A percentile compares a stretch with the other conserved stretches of the same genome.
These are phyloP conservation scores for Psittacula derbiana DNA, from an alignment of 2,797 vertebrate species.

Conservation along the genomic window DNA sequence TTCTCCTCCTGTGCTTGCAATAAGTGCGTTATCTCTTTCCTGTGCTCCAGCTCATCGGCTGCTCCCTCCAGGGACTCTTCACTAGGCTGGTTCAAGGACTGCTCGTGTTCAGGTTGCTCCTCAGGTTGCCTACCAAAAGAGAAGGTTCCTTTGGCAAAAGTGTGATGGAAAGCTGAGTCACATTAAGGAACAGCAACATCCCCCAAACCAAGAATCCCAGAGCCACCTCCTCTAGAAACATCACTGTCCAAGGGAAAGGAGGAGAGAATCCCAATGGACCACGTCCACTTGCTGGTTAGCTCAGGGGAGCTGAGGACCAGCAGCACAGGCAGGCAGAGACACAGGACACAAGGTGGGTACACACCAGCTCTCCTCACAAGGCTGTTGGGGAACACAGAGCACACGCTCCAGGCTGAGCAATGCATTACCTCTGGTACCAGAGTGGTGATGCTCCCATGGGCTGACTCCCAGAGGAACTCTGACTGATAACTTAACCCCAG, in stretches of 20 bases:
- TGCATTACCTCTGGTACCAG: background rate
- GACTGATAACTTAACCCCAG: background rate
- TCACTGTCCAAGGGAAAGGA: background rate
- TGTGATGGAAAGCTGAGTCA: background rate
- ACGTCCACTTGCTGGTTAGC: background rate
- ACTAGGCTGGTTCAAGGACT: background rate
- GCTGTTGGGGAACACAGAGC: background rate
- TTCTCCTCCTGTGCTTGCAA: constrained; percentile 25
- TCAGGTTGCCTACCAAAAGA: constrained; percentile 31
- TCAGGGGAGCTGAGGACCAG: background rate
- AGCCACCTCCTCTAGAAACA: background rate
- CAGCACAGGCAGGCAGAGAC: accelerated
- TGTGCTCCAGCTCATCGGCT: background rate
- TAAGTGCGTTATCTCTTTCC: constrained; percentile 11
- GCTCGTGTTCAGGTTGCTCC: background rate
- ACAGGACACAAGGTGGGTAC: too few species aligned
- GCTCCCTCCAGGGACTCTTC: background rate
- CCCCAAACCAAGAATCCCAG: background rate
- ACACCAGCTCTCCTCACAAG: too few species aligned
- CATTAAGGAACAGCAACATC: background rate
- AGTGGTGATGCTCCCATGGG: background rate
- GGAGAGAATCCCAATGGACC: background rate
- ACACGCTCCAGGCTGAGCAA: accelerated
- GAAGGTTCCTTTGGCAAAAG: background rate
- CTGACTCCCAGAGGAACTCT: background rate